Evolutionary conservation across 2,113 vertebrate species (phyloP), one percentile per base, ranked within the genome.

Genomic region (Conger conger): DNA sequence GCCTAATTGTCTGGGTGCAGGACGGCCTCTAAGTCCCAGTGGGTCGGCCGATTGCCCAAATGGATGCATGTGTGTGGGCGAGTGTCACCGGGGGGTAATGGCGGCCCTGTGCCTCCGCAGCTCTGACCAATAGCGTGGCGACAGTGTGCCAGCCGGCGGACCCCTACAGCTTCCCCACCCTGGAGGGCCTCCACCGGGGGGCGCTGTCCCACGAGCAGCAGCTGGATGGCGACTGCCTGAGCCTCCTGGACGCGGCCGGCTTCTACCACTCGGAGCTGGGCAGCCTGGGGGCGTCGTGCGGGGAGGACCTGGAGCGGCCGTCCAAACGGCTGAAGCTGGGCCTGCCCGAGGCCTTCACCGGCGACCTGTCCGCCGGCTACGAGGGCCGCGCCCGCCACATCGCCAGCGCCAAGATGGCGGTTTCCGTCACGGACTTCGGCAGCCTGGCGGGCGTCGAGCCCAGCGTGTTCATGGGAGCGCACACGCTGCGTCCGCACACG

Each of bases 401-500:
- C 92, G 96, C 97, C n/a, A 97, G 97, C 89, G 96, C 98, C 93
- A 99, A 98, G 93, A 98, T 99, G 98, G 97, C 98, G 0, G 97
- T 99, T 87, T 99, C 98, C 0, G 97, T 99, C 94, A 97, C 98
- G 89, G 98, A 99, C 97, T 97, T 99, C 77, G 95, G 96, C 91
- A 97, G 97, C 91, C 94, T 99, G 87, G 95, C 97, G 91, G 93
- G 95, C 82, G 96, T 84, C 0, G 98, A 99, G 89, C 95, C 97
- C 86, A 98, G 97, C 54, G 95, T 96, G 77, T 99, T 99, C 93
- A 95, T 99, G 85, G 95, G 87, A 82, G 93, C 97, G 82, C 97
- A 98, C 6, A 73, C 96, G 54, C 96, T 98, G 81, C 97, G 98
- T 89, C 97, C 96, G 91, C 97, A 98, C 45, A 50, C 45, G 45